Evolutionary conservation across 2,888 invertebrate genomes (phyloP), one percentile per base, ranked within the genome.

Genomic region (Melitaea athalia): DNA sequence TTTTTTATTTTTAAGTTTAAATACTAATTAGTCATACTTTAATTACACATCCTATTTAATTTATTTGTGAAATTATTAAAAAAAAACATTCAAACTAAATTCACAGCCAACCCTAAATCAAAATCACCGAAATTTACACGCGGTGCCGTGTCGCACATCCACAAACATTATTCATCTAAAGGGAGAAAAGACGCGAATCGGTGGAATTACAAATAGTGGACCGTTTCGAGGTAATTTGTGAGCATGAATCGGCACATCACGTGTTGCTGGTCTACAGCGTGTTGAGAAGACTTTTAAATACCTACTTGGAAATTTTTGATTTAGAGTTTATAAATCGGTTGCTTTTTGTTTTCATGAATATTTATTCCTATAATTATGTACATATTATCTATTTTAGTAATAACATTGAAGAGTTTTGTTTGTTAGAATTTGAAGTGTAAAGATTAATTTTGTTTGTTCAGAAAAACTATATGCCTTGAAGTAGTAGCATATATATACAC

Each of bases 151-250:
- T 69, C 76, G 69, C 75, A 73, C 72, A 72, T 73, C 76, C 68
- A 71, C 76, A 77, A 73, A 75, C 79, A 81, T 80, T 79, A 77
- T 75, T 78, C 81, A 77, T 74, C 74, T 75, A 70, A 72, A 75
- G 53, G 72, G 71, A 72, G 71, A 67, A 71, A 63, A 59, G 68
- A 64, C 59, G 63, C 38, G 72, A 74, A 72, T 63, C 69, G 64
- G 64, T 73, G 67, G 72, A 72, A 71, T 71, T 67, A 70, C 69
- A 73, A 70, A 74, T 72, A 75, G 69, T 72, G 66, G 67, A 68
- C 70, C 71, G 67, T 50, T 67, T 67, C 64, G 64, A 62, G 74
- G 78, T 76, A 77, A 78, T 78, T 78, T 78, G 77, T 70, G 75
- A 72, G 70, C 73, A 70, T 76, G 78, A 76, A 74, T 74, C 74